Evolutionary conservation across 2,888 invertebrate species (phyloP), one percentile per base, ranked within the genome.

Genomic region (Orthosia incerta): DNA sequence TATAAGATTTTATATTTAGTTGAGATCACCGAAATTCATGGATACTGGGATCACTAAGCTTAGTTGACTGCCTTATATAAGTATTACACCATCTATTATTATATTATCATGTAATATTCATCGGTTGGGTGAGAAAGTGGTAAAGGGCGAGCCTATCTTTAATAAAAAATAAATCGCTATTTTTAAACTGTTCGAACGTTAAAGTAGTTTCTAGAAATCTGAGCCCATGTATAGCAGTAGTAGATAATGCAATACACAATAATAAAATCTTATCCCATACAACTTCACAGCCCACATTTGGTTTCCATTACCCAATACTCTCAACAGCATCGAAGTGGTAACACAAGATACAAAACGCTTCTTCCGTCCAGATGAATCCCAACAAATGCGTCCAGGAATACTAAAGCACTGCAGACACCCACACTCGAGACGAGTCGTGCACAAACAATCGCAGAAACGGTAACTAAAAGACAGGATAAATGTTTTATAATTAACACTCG

Each of bases 401-500:
- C 72, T 69, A 62, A 69, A 84, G 76, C 70, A 65, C 26, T 66
- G 64, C 63, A 79, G 78, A 83, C 85, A 83, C 85, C 84, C 80
- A 84, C 82, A 71, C 77, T 74, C 67, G 68, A 59, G 69, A 70
- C 69, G 75, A 73, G 70, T 84, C 85, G 82, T 86, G 83, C 72
- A 78, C 83, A 83, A 84, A 83, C 80, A 84, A 86, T 87, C 84
- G 84, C 79, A 82, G 80, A 86, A 86, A 86, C 84, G 84, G 85
- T 84, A 82, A 86, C 83, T 86, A 83, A 86, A 84, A 82, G 85
- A 84, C 85, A 89, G 88, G 87, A 92, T 90, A 89, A 91, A 92
- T 91, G 90, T 87, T 86, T 84, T 81, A 87, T 89, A 90, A 92
- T 92, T 89, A 92, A 88, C 89, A 90, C 91, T 89, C 87, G 84